Base-by-base conservation (phyloP, 2,888 invertebrate species). In the Phania funesta region DNA sequence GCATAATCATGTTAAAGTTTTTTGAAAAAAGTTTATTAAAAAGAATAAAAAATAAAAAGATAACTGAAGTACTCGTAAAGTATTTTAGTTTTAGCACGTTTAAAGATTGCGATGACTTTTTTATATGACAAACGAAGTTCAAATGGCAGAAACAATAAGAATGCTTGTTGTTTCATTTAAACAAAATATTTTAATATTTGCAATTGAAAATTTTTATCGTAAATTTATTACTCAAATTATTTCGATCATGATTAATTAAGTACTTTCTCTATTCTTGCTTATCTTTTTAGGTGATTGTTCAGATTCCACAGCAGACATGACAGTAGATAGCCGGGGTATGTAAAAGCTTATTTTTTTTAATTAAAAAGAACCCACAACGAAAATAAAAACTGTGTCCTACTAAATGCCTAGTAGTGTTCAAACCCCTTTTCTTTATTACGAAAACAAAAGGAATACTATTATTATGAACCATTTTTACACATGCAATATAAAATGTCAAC, bases 271-370 rank as follows among this genome's bases (percentile, higher is more conserved):
- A n/a, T n/a, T n/a, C 7, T 35, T 68, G 58, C 5, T 18, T 83
- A 6, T 46, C 74, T 60, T 89, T 89, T 16, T 86, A 90, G 90
- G 90, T 90, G 90, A 90, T 88, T 90, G 90, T 87, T 87, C 90
- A 86, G 91, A 90, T 87, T 89, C 89, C 84, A 87, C 89, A 85
- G 90, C 90, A 87, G 90, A 91, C 87, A 90, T 91, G 89, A 90
- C 90, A 86, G 88, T 90, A 85, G 90, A 90, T 87, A 90, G 89
- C 87, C 89, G 90, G 89, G 90, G 90, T 90, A 85, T 87, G 89
- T 88, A 11, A 4, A 4, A 38, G n/a, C n/a, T 38, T 38, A 38
- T 38, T 35, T 38, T 38, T 38, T 38, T n/a, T 35, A 35, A 9
- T 35, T 35, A 11, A 35, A 11, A 1, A 32, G 6, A 32, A 32